Percentiles rank a stretch among this genome's conserved stretches.
phyloP scores from a whole-genome alignment of 2,888 invertebrate genomes.

The Drosophila austrosaltans region DNA sequence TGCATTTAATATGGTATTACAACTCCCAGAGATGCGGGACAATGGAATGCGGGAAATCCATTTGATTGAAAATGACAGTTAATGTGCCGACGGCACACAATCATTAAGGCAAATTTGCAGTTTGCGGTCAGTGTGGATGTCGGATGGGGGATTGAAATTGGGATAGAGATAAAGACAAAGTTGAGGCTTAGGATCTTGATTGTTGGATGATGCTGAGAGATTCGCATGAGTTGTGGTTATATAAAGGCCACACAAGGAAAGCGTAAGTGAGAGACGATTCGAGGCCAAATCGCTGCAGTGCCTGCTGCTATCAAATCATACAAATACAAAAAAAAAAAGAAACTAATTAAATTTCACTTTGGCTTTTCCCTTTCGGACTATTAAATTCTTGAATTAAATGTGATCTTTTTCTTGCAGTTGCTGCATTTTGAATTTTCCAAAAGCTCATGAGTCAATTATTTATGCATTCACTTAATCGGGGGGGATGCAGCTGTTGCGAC shows the following conservation, averaged over 20 bases:
- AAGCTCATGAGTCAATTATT: too few species aligned
- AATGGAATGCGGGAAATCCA: conserved; percentile 23
- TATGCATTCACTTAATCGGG: too few species aligned
- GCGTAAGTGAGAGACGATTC: conserved; percentile 35
- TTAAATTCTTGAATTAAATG: too few species aligned
- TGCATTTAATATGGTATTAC: conserved; percentile 55
- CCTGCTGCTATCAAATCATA: background rate
- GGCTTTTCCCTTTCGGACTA: too few species aligned
- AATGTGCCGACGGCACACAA: conserved; percentile 50
- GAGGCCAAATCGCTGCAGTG: conserved; percentile 15
- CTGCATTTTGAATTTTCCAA: too few species aligned
- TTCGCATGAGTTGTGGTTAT: conserved; percentile 43
- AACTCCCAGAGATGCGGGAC: conserved; percentile 11
- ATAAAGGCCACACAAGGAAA: conserved; percentile 43
- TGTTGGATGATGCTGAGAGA: conserved; percentile 36
- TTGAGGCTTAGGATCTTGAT: background rate
- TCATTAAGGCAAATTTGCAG: conserved; percentile 64
- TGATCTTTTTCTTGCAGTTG: too few species aligned
- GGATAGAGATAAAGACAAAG: background rate
- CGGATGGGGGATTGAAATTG: background rate
- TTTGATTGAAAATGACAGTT: conserved; percentile 62
- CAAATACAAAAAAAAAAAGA: background rate
- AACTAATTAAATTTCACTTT: too few species aligned
- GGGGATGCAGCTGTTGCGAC: too few species aligned
- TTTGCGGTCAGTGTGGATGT: conserved; percentile 52